phyloP scores from a whole-genome alignment of 2,888 invertebrate species.

The Mimachlamys varia region DNA sequence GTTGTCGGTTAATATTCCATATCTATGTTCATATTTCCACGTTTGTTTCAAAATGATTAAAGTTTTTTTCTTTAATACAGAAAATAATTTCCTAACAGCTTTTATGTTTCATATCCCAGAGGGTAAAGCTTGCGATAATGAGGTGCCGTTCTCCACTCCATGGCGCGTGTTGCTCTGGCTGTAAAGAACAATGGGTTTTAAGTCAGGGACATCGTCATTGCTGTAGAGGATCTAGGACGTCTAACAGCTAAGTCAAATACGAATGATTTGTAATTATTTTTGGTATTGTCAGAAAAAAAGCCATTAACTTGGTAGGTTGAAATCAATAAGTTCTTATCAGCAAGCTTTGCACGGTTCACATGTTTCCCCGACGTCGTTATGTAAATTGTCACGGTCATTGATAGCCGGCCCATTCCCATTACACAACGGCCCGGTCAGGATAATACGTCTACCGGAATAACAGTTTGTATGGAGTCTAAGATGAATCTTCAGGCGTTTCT shows the following conservation, averaged over 20 bases:
- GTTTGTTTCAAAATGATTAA: background rate
- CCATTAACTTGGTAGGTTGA: background rate
- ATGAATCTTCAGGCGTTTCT: background rate
- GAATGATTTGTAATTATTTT: background rate
- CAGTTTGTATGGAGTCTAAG: background rate
- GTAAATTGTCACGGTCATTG: background rate
- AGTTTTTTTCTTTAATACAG: background rate
- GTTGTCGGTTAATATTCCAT: background rate
- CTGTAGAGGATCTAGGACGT: background rate
- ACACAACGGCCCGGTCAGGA: background rate
- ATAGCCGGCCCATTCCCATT: background rate
- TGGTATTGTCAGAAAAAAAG: background rate
- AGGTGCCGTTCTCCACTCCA: background rate
- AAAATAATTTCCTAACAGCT: background rate
- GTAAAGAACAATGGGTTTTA: background rate
- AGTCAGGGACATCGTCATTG: background rate
- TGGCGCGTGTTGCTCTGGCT: background rate
- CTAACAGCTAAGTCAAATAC: background rate
- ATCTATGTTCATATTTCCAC: background rate
- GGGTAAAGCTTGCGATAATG: background rate
- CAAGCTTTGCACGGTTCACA: background rate
- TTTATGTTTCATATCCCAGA: background rate
- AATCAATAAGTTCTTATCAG: background rate
- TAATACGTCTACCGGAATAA: background rate
- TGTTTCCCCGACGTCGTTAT: background rate